Evolutionary conservation across 1,140 invertebrate genomes (phyloP), one percentile per base, ranked within the genome.

Genomic region (Cephus cinctus): DNA sequence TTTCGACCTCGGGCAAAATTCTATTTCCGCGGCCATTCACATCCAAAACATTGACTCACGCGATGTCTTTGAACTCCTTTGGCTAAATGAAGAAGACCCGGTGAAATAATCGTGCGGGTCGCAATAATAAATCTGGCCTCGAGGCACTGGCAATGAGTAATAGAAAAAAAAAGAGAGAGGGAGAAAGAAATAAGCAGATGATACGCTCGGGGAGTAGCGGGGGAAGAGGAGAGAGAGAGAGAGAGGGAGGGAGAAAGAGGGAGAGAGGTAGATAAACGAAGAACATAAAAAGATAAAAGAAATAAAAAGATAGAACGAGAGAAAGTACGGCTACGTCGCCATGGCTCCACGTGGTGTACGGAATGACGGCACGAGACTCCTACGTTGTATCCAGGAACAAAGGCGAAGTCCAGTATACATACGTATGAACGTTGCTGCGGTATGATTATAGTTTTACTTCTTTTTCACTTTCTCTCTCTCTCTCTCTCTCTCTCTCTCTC

Each of bases 31-130:
- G 63, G 41, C 56, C 61, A 65, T 67, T 66, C 65, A 63, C 63
- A 65, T 67, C 57, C 52, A 68, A 65, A 68, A 67, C 65, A 67
- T 63, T 65, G 64, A 63, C 57, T 68, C 65, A 61, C 60, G 19
- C 62, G 47, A 52, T 68, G 62, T 67, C 65, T 68, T 68, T 67
- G 65, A 68, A 68, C 65, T 63, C 64, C 50, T 61, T 54, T n/a
- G 46, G 63, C 61, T 63, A 63, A 63, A 65, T 61, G 63, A 65
- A 65, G 63, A 65, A 46, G 25, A n/a, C 20, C 46, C 43, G 43
- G 51, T 48, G 50, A 57, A 59, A 59, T 57, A 59, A 59, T 59
- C 56, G 54, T 40, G 19, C 52, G 25, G 44, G 22, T 46, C 40
- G 46, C 49, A 46, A 42, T 45, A 36, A 50, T 59, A 59, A 59